Evolutionary conservation across 1,140 invertebrate genomes (phyloP).

Genomic region (Musca domestica): DNA sequence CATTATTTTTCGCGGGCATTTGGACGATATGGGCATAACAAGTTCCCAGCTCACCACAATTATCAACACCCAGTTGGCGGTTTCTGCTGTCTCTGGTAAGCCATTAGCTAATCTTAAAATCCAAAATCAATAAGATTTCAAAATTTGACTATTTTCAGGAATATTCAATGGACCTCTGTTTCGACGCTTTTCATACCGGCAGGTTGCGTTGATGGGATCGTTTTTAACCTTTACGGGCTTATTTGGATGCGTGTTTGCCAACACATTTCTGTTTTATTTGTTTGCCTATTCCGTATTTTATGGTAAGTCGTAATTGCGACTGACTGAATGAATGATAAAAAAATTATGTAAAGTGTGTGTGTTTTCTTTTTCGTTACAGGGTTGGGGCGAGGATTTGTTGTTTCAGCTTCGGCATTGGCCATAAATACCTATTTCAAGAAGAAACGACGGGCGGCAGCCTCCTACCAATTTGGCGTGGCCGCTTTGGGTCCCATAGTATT

Average conservation of each 20-base stretch:
- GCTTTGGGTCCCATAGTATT: constrained; percentile 61
- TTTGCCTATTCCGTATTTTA: constrained; percentile 62
- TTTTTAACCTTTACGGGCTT: constrained; percentile 59
- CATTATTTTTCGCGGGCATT: constrained; percentile 63
- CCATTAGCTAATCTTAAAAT: neutral
- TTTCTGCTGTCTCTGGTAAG: constrained; percentile 60
- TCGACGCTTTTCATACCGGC: constrained; percentile 62
- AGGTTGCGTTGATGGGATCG: constrained; percentile 61
- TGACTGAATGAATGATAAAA: neutral
- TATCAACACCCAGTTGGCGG: constrained; percentile 64
- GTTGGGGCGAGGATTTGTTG: constrained; percentile 60
- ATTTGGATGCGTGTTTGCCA: constrained; percentile 59
- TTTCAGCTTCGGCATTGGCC: constrained; percentile 62
- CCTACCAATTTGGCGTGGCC: constrained; percentile 60
- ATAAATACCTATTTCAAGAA: constrained; percentile 63
- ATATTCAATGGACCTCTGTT: constrained; percentile 66
- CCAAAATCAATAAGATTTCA: too few relatives aligned
- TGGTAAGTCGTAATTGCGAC: constrained; percentile 44
- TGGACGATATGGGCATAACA: constrained; percentile 56
- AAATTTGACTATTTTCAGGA: constrained; percentile 53
- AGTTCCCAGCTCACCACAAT: constrained; percentile 61
- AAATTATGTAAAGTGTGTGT: too few relatives aligned
- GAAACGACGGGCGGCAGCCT: constrained; percentile 59
- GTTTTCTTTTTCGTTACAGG: constrained; percentile 48
- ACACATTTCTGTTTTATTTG: constrained; percentile 60